These are phyloP conservation scores for Dipodomys spectabilis DNA, from an alignment of 2,113 vertebrate species.

Conservation along the genomic window DNA sequence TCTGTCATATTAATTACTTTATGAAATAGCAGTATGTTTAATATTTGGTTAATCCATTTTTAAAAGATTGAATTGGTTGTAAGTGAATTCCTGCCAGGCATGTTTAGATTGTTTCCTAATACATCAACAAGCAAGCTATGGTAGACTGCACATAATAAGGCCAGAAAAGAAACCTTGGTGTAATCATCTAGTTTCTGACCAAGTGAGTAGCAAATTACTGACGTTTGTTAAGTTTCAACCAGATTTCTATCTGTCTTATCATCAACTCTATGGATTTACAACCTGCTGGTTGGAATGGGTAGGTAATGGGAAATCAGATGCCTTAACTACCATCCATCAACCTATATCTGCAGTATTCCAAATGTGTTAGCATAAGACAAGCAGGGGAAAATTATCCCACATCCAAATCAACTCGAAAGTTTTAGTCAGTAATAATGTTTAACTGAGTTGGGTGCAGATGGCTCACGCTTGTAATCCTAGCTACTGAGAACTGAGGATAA, in stretches of 20 bases:
- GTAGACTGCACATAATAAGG: not conserved
- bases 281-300: not conserved
- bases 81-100: not conserved
- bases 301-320: not conserved
- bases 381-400: not conserved
- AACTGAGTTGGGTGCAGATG: too few species aligned
- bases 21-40: constrained; percentile 16
- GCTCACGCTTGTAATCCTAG: too few species aligned
- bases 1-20: constrained; percentile 36
- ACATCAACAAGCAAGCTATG: not conserved
- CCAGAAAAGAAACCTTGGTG: not conserved
- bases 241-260: not conserved
- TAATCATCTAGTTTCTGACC: not conserved
- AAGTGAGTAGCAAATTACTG: not conserved
- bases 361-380: not conserved
- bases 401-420: not conserved
- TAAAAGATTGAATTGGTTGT: constrained; percentile 3
- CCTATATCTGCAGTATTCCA: not conserved
- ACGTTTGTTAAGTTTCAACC: not conserved
- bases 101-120: constrained; percentile 16
- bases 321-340: not conserved
- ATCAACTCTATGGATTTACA: not conserved
- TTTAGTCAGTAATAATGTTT: too few species aligned
- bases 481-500: too few species aligned
- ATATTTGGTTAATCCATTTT: constrained; percentile 28